phyloP scores from a whole-genome alignment of 2,888 invertebrate species.

The Leucoma salicis region DNA sequence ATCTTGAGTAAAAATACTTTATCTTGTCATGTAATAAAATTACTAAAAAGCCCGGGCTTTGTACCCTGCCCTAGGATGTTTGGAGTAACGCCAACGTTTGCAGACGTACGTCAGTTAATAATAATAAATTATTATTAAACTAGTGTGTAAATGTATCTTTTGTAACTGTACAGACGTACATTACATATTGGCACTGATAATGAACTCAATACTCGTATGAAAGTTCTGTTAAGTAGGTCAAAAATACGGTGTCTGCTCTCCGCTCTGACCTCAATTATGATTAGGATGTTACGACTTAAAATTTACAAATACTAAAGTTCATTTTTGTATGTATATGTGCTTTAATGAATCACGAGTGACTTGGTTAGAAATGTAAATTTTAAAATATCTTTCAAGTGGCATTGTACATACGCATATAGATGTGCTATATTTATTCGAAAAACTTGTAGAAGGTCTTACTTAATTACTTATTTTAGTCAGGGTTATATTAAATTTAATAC shows the following conservation, averaged over 20 bases:
- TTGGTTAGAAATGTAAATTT: too few relatives aligned
- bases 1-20: too few relatives aligned
- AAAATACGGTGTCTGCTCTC: conserved; percentile 7
- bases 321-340: too few relatives aligned
- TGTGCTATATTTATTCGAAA: too few relatives aligned
- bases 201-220: conserved; percentile 33
- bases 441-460: too few relatives aligned
- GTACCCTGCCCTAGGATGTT: conserved; percentile 30
- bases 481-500: too few relatives aligned
- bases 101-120: conserved; percentile 32
- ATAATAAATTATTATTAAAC: conserved; percentile 33
- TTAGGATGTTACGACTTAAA: conserved; percentile 6
- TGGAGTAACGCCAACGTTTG: conserved; percentile 41
- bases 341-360: too few relatives aligned
- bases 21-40: too few relatives aligned
- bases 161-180: conserved; percentile 36
- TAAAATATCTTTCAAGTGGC: too few relatives aligned
- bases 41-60: conserved; percentile 29
- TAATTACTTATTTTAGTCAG: too few relatives aligned
- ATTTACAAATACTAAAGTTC: too few relatives aligned
- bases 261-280: conserved; percentile 16
- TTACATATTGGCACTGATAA: conserved; percentile 31
- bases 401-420: too few relatives aligned
- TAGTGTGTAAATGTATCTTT: conserved; percentile 40
- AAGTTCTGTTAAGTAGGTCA: conserved; percentile 19